These are phyloP conservation scores for Protobothrops flavoviridis DNA, from an alignment of 2,113 vertebrate genomes.

Conservation along the genomic window DNA sequence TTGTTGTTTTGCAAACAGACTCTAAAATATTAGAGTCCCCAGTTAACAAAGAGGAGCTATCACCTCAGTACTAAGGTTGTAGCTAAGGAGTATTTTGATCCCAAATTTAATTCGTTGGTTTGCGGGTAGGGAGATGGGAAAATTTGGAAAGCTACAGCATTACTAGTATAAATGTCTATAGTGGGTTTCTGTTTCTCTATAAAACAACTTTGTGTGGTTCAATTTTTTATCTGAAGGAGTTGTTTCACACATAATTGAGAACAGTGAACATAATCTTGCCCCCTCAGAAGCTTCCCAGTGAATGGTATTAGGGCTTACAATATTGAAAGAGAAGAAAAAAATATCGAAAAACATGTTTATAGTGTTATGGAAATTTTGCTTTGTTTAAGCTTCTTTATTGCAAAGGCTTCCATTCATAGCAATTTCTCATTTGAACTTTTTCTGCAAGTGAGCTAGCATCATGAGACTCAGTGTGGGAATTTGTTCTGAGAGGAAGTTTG, in stretches of 20 bases:
- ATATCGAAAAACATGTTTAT: constrained; percentile 14
- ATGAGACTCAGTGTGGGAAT: constrained; percentile 26
- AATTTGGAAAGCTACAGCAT: neutral
- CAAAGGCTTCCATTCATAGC: constrained; percentile 30
- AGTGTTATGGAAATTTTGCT: constrained; percentile 19
- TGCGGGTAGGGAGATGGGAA: too few species aligned
- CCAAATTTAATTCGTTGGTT: too few species aligned
- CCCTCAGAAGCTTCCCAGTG: neutral
- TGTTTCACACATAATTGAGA: neutral
- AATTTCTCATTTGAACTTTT: constrained; percentile 17
- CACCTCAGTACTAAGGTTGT: too few species aligned
- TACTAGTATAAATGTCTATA: neutral
- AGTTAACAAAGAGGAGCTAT: too few species aligned
- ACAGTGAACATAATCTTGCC: neutral
- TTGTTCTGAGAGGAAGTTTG: neutral
- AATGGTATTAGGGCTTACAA: neutral
- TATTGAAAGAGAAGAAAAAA: neutral
- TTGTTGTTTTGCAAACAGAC: too few species aligned
- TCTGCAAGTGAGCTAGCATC: constrained; percentile 24
- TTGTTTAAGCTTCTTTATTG: constrained; percentile 2
- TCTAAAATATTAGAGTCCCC: too few species aligned
- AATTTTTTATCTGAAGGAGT: neutral
- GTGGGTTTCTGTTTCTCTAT: too few species aligned
- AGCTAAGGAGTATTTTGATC: too few species aligned
- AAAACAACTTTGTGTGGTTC: neutral